Evolutionary conservation across 2,888 invertebrate genomes (phyloP).

Genomic region (Tetranychus truncatus): DNA sequence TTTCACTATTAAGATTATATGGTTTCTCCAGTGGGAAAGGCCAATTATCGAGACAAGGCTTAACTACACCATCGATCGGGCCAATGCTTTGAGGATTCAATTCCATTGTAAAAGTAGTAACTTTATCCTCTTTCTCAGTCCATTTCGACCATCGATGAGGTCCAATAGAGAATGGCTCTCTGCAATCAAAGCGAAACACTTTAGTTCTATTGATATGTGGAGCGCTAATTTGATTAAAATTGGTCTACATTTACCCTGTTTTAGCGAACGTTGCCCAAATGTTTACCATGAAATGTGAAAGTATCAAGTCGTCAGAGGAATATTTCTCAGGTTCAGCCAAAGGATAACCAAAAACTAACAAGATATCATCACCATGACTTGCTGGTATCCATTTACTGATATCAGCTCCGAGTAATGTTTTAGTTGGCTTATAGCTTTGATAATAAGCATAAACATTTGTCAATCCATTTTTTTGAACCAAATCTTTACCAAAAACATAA

Average conservation of each 20-base stretch:
- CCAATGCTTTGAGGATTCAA: not conserved
- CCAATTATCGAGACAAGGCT: not conserved
- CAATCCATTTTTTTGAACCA: not conserved
- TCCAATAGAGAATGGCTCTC: not conserved
- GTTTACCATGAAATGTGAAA: slow-evolving; percentile 6
- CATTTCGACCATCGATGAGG: not conserved
- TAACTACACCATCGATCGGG: not conserved
- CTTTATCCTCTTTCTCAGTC: not conserved
- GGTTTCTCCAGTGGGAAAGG: not conserved
- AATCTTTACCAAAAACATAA: not conserved
- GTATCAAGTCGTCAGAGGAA: not conserved
- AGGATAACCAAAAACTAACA: slow-evolving; percentile 10
- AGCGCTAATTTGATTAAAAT: not conserved
- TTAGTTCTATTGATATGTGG: too few relatives aligned
- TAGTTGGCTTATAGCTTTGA: not conserved
- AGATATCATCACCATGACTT: slow-evolving; percentile 2
- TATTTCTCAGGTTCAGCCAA: slow-evolving; percentile 6
- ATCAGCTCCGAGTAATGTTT: not conserved
- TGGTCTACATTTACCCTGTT: not conserved
- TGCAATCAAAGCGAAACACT: not conserved
- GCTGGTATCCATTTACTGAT: not conserved
- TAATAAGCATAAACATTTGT: not conserved
- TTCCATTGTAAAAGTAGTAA: not conserved
- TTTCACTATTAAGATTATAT: too few relatives aligned
- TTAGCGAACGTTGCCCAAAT: slow-evolving; percentile 12